A percentile compares a stretch with the other conserved stretches of the same genome.
These are phyloP conservation scores for Pollachius pollachius DNA, from an alignment of 2,113 vertebrate species.

Conservation along the genomic window DNA sequence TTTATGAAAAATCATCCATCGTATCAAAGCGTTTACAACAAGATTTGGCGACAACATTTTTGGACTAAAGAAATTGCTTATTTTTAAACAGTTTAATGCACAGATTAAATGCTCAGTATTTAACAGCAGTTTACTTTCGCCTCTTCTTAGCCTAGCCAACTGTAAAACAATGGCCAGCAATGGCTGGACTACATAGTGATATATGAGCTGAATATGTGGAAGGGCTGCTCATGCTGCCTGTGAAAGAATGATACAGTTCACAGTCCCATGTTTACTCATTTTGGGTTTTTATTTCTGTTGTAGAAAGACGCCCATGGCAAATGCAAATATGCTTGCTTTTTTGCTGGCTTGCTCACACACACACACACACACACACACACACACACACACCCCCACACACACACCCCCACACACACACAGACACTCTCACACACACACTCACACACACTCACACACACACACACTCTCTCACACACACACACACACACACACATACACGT, in stretches of 20 bases:
- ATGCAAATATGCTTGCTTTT: neutral
- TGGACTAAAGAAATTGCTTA: no score
- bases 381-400: neutral
- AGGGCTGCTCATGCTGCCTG: neutral
- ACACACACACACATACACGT: constrained; percentile 45
- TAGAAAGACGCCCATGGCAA: constrained; percentile 48
- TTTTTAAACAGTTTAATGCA: no score
- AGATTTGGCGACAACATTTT: no score
- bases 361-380: constrained; percentile 34
- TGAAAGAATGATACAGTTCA: constrained; percentile 26
- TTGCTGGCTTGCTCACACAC: constrained; percentile 26
- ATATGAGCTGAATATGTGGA: neutral
- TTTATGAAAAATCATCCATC: no score
- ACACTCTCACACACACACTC: constrained; percentile 4
- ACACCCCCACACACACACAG: no score
- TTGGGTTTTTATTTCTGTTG: constrained; percentile 34
- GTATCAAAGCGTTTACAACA: no score
- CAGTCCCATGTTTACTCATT: constrained; percentile 19
- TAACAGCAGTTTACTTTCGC: neutral
- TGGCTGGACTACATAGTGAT: constrained; percentile 32
- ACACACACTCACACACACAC: constrained; percentile 12
- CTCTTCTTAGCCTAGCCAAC: neutral
- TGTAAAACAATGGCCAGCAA: neutral
- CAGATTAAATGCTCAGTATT: no score
- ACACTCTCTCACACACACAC: neutral